Percentiles rank a stretch among this genome's conserved stretches.
These are phyloP conservation scores for Litoditis marina DNA, from an alignment of 2,888 invertebrate species.

Conservation along the genomic window DNA sequence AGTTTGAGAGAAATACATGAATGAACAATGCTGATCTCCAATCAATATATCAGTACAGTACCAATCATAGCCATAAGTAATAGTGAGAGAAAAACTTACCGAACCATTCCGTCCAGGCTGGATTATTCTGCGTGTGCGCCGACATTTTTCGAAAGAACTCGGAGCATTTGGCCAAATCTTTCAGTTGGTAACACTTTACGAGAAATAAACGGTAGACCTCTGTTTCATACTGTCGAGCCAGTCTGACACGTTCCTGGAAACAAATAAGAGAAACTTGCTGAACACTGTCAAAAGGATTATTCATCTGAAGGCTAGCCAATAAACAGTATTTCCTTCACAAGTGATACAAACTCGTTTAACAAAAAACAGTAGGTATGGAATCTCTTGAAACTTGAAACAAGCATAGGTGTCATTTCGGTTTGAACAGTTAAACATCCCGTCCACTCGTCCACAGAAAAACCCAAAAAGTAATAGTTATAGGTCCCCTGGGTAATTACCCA, in stretches of 20 bases:
- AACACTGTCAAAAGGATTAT: no score
- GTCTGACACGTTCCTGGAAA: conserved; percentile 36
- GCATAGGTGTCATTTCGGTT: no score
- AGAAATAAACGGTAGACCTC: conserved; percentile 83
- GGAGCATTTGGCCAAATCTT: conserved; percentile 67
- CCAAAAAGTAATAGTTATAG: no score
- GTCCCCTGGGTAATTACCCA: no score
- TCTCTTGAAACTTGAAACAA: no score
- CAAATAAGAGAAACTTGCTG: no score
- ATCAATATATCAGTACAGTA: neutral
- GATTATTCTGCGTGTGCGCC: conserved; percentile 38
- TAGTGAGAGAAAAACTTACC: conserved; percentile 25
- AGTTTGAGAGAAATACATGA: neutral
- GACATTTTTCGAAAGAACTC: conserved; percentile 52
- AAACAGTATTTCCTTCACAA: no score
- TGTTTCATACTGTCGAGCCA: conserved; percentile 73
- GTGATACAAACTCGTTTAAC: no score
- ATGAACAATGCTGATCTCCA: neutral
- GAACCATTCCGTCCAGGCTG: conserved; percentile 56
- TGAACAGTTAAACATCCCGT: no score
- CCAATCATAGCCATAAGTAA: neutral
- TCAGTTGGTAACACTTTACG: conserved; percentile 79
- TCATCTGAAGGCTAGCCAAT: no score
- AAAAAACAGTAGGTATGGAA: no score
- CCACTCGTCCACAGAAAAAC: no score